Conservation (phyloP, 2,888 invertebrate genomes). For the Lysandra coridon region DNA sequence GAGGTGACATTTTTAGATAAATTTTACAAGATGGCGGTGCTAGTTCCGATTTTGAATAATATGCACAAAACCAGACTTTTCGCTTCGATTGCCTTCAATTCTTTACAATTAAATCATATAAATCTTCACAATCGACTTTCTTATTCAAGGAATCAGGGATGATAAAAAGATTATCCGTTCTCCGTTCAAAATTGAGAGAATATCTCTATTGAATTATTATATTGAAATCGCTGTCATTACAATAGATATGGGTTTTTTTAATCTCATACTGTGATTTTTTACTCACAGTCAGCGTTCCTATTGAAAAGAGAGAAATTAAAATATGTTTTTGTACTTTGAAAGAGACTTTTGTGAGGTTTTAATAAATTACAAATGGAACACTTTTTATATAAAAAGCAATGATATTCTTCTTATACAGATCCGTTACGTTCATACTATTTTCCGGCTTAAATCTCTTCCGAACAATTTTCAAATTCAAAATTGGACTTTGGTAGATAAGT, state of each 20-base stretch:
- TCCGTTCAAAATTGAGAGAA: background rate
- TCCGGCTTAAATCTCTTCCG: too few relatives aligned
- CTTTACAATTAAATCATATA: background rate
- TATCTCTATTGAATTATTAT: background rate
- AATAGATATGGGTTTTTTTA: background rate
- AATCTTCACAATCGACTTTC: background rate
- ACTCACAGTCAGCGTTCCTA: background rate
- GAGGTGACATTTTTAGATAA: too few relatives aligned
- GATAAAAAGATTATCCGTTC: background rate
- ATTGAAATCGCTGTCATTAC: background rate
- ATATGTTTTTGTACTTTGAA: background rate
- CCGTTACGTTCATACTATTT: too few relatives aligned
- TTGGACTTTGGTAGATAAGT: too few relatives aligned
- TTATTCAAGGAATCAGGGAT: background rate
- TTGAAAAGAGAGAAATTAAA: conserved; percentile 2
- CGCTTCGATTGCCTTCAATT: too few relatives aligned
- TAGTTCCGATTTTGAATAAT: too few relatives aligned
- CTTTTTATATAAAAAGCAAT: background rate
- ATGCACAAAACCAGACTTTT: too few relatives aligned
- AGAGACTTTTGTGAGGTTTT: background rate
- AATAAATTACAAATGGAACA: background rate
- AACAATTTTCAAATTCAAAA: too few relatives aligned
- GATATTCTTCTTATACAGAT: too few relatives aligned
- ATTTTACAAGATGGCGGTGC: too few relatives aligned
- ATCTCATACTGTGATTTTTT: background rate